A percentile compares a stretch with the other conserved stretches of the same genome.
phyloP scores from a whole-genome alignment of 1,140 invertebrate genomes.

The Magallana angulata region DNA sequence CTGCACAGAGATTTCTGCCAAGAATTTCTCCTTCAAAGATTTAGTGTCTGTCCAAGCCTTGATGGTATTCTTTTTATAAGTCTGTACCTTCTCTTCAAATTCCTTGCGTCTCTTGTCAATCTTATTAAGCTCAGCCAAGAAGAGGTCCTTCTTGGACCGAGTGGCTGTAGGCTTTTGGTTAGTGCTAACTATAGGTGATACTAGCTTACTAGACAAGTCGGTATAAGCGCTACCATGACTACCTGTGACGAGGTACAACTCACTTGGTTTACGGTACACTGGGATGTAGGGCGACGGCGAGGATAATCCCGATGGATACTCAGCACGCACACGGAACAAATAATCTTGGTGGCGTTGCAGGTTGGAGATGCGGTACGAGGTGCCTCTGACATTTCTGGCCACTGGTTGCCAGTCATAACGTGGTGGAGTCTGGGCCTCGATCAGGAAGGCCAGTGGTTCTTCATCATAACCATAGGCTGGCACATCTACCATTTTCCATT shows the following conservation, averaged over 20 bases:
- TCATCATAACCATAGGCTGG: conserved; percentile 69
- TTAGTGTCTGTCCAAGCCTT: conserved; percentile 28
- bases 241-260: conserved; percentile 60
- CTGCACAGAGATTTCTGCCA: not conserved
- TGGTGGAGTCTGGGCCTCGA: conserved; percentile 72
- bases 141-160: conserved; percentile 48
- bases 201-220: conserved; percentile 28
- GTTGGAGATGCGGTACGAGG: conserved; percentile 63
- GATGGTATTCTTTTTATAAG: conserved; percentile 31
- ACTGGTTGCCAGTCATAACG: conserved; percentile 73
- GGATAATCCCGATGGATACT: conserved; percentile 70
- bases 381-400: conserved; percentile 68
- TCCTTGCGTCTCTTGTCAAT: conserved; percentile 41
- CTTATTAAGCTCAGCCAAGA: conserved; percentile 47
- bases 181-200: conserved; percentile 45
- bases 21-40: conserved; percentile 38
- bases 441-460: conserved; percentile 71
- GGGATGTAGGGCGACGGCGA: conserved; percentile 68
- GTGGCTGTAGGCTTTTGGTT: conserved; percentile 37
- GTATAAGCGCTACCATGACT: conserved; percentile 51
- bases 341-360: conserved; percentile 71
- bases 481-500: conserved; percentile 71
- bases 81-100: conserved; percentile 47
- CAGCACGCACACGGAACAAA: conserved; percentile 70
- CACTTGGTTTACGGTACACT: conserved; percentile 74